A percentile compares a stretch with the other conserved stretches of the same genome.
phyloP scores from a whole-genome alignment of 2,113 vertebrate species.

The Anarhynchus alexandrinus region DNA sequence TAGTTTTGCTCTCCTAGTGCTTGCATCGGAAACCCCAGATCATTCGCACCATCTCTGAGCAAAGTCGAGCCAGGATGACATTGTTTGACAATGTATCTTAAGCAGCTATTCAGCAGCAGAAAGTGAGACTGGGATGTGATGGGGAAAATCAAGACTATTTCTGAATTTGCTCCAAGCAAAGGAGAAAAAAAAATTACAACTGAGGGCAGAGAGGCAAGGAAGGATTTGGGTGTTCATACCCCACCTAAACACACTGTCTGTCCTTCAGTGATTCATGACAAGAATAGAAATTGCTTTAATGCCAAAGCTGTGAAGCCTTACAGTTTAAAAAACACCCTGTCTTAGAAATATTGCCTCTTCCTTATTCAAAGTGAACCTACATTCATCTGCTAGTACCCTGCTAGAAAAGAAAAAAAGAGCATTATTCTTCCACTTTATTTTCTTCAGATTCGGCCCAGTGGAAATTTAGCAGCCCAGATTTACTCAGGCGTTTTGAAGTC shows the following conservation, averaged over 20 bases:
- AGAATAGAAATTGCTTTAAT: conserved; percentile 7
- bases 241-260: background rate
- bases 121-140: background rate
- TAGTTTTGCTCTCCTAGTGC: conserved; percentile 13
- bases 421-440: background rate
- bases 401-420: background rate
- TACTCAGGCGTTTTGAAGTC: conserved; percentile 46
- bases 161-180: background rate
- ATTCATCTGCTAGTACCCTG: background rate
- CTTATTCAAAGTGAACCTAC: background rate
- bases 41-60: background rate
- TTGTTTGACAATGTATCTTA: background rate
- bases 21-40: background rate
- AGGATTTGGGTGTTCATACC: background rate
- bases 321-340: background rate
- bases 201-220: background rate
- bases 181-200: background rate
- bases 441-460: conserved; percentile 14
- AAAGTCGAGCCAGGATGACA: background rate
- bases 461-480: conserved; percentile 43
- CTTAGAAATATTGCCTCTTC: background rate
- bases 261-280: background rate
- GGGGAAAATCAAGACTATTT: background rate
- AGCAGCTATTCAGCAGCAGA: background rate
- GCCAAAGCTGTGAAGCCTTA: background rate